Evolutionary conservation across 1,140 invertebrate genomes (phyloP), one percentile per base, ranked within the genome.

Genomic region (Cydia pomonella): DNA sequence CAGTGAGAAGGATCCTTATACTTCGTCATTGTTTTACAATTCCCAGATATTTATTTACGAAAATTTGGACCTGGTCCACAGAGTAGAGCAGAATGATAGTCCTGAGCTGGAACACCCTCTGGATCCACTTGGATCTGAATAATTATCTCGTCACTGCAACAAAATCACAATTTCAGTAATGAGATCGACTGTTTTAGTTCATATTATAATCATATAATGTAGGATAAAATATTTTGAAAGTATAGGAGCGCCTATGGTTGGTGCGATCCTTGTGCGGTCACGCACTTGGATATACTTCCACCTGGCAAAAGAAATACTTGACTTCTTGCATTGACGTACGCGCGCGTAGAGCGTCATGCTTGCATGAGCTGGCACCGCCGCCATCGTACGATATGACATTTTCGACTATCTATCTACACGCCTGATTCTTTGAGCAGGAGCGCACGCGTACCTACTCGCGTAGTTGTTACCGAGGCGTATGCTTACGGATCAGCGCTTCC

Each of bases 81-180:
- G 2, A 95, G 87, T 47, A 96, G 92, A 0, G 93, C 93, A 0
- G 95, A 95, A 25, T 93, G 92, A 3, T 94, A 93, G 47, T 94
- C 90, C 74, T 95, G 93, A 0, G 94, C 84, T 0, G 94, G 94
- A 12, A 95, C 93, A 1, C 95, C 95, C 87, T 96, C 95, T 2
- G 95, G 94, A 53, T 94, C 92, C 0, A 96, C 94, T 3, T 94
- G 79, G 10, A 96, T 90, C 29, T 94, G 87, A 72, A 95, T 95
- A 2, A 94, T 83, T 3, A 96, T 93, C 50, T 93, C 91, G 76
- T 96, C 95, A 73, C 95, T 95, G 83, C 10, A 86, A 85, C 72
- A 77, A 72, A 80, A 85, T 21, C 16, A 27, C 0, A 66, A 53
- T 53, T 16, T 44, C 12, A 44, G 41, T 16, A 3, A 16, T 44